Evolutionary conservation across 2,888 invertebrate species (phyloP).

Genomic region (Caenorhabditis sp.): DNA sequence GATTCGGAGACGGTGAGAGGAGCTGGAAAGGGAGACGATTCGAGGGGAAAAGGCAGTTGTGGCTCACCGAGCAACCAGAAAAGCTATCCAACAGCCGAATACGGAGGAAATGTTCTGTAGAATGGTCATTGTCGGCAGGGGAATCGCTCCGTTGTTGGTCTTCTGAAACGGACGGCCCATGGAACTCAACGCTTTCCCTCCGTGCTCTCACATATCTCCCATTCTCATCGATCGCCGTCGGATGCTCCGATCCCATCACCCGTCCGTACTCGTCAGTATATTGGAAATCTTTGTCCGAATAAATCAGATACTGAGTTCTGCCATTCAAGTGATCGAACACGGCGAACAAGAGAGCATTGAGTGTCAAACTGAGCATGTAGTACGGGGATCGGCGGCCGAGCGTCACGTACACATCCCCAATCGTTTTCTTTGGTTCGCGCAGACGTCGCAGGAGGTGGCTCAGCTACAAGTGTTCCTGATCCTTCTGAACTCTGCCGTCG

Average conservation of each 20-base stretch:
- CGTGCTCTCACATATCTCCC: conserved; percentile 9
- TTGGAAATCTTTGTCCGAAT: not conserved
- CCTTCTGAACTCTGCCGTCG: too few relatives aligned
- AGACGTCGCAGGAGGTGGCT: not conserved
- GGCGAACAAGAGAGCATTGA: conserved; percentile 12
- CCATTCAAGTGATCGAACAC: conserved; percentile 11
- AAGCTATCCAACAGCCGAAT: conserved; percentile 4
- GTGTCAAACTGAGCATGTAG: not conserved
- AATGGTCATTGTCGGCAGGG: not conserved
- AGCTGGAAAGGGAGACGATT: too few relatives aligned
- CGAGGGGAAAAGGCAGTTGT: not conserved
- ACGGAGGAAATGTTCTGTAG: conserved; percentile 10
- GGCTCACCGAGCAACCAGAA: conserved; percentile 4
- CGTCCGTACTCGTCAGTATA: conserved; percentile 1
- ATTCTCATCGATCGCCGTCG: not conserved
- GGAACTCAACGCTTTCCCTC: not conserved
- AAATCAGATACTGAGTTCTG: conserved; percentile 5
- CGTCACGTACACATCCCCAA: not conserved
- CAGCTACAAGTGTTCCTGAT: not conserved
- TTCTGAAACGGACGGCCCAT: conserved; percentile 1
- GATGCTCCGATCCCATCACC: conserved; percentile 7
- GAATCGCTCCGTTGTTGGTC: conserved; percentile 14
- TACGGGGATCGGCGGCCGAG: conserved; percentile 15
- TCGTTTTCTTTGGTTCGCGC: not conserved
- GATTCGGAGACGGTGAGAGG: conserved; percentile 7